These are phyloP conservation scores for Sussaba pulchella DNA, from an alignment of 2,888 invertebrate species.

Conservation along the genomic window DNA sequence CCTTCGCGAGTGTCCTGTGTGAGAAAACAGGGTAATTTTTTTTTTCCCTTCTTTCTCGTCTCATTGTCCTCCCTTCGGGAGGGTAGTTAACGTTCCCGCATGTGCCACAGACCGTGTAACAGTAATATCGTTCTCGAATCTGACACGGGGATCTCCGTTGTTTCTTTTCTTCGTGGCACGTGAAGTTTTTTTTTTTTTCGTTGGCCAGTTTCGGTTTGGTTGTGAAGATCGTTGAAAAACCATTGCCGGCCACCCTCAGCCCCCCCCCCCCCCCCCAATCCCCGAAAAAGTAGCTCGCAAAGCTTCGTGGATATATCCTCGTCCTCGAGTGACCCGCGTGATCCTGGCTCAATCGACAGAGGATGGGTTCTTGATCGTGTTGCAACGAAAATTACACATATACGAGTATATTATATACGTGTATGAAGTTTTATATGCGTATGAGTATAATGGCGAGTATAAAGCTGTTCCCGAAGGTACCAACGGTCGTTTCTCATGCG, in stretches of 20 bases:
- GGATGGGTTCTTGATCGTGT: conserved; percentile 55
- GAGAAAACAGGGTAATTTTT: conserved; percentile 53
- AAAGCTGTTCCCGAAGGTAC: conserved; percentile 55
- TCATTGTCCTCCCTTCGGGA: too few species aligned
- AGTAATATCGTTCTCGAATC: conserved; percentile 59
- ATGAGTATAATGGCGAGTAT: conserved; percentile 25
- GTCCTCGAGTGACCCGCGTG: conserved; percentile 48
- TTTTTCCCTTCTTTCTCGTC: conserved; percentile 16
- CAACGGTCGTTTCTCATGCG: conserved; percentile 60
- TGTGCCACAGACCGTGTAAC: conserved; percentile 10
- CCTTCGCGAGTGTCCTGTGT: conserved; percentile 46
- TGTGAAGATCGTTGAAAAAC: conserved; percentile 27
- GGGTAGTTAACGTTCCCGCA: conserved; percentile 13
- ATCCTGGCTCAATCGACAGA: conserved; percentile 57
- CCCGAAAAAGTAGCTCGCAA: conserved; percentile 37
- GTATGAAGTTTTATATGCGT: conserved; percentile 20
- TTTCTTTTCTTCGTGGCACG: conserved; percentile 27
- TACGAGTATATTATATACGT: neutral
- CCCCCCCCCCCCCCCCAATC: neutral
- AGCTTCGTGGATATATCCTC: conserved; percentile 5
- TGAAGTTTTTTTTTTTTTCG: conserved; percentile 14
- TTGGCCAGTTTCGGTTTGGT: conserved; percentile 1
- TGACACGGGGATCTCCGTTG: conserved; percentile 42
- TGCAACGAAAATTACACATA: neutral
- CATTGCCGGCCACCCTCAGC: too few species aligned